Conservation (phyloP, 1,140 invertebrate genomes). For the Saxidomus purpurata region DNA sequence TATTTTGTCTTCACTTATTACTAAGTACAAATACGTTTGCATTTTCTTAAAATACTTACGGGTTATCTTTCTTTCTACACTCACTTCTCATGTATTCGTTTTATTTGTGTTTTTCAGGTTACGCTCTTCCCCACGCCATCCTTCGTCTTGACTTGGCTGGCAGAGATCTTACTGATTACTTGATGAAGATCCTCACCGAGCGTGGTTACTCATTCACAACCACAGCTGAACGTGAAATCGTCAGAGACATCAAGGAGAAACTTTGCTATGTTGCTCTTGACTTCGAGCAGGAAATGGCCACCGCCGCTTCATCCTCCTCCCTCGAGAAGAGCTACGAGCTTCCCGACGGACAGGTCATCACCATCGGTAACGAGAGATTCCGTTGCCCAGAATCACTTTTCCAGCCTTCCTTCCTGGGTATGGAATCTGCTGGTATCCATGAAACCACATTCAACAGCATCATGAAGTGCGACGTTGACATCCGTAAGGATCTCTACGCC, state of each 20-base stretch:
- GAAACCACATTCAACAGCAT: constrained; percentile 97
- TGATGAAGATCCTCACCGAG: constrained; percentile 98
- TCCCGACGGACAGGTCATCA: constrained; percentile 86
- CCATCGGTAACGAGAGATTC: constrained; percentile 86
- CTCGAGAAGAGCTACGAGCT: constrained; percentile 86
- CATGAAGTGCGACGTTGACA: constrained; percentile 90
- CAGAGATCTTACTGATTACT: constrained; percentile 97
- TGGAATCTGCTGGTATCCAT: constrained; percentile 86
- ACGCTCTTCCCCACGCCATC: constrained; percentile 92
- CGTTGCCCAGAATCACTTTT: constrained; percentile 87
- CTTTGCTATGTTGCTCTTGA: constrained; percentile 96
- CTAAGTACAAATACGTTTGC: too few relatives aligned
- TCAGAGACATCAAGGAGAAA: constrained; percentile 96
- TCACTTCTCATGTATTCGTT: neutral
- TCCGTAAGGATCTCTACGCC: constrained; percentile 96
- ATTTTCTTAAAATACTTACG: too few relatives aligned
- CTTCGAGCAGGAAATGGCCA: constrained; percentile 95
- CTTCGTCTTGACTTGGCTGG: constrained; percentile 97
- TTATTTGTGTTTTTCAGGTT: constrained; percentile 85
- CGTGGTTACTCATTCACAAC: constrained; percentile 98
- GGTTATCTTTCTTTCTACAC: too few relatives aligned
- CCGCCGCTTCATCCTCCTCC: constrained; percentile 90
- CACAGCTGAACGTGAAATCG: constrained; percentile 97
- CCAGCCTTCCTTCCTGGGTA: constrained; percentile 90
- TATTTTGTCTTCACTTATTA: too few relatives aligned